A percentile compares a stretch with the other conserved stretches of the same genome.
These are phyloP conservation scores for Limanda limanda DNA, from an alignment of 2,113 vertebrate species.

Conservation along the genomic window DNA sequence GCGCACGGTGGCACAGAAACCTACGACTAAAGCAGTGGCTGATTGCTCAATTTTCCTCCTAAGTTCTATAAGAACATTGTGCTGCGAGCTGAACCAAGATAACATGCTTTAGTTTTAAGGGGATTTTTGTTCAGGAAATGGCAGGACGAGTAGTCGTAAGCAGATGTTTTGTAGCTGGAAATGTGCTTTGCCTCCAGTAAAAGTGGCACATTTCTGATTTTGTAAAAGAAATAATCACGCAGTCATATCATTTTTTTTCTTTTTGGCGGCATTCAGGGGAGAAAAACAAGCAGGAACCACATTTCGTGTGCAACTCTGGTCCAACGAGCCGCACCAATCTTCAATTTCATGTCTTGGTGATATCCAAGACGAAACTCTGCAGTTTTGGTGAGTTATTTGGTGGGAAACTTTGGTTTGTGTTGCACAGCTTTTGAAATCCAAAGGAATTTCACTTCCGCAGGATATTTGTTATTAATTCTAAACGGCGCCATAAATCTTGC, in stretches of 20 bases:
- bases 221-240: background rate
- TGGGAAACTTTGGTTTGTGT: background rate
- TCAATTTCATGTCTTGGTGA: background rate
- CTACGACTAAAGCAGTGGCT: background rate
- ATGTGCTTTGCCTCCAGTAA: background rate
- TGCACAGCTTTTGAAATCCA: background rate
- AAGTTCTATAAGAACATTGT: background rate
- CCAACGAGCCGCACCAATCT: background rate
- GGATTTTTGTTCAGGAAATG: background rate
- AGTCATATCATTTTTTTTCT: background rate
- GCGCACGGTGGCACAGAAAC: background rate
- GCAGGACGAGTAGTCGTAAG: background rate
- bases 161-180: background rate
- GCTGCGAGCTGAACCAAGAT: background rate
- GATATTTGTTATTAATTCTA: background rate
- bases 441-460: background rate
- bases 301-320: background rate
- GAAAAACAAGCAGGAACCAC: background rate
- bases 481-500: constrained; percentile 1
- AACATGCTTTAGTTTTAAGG: background rate
- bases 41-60: background rate
- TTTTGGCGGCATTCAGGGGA: background rate
- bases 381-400: background rate
- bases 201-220: background rate
- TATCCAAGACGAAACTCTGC: background rate